Evolutionary conservation across 2,113 vertebrate species (phyloP).

Genomic region (Pelecanoides urinatrix): DNA sequence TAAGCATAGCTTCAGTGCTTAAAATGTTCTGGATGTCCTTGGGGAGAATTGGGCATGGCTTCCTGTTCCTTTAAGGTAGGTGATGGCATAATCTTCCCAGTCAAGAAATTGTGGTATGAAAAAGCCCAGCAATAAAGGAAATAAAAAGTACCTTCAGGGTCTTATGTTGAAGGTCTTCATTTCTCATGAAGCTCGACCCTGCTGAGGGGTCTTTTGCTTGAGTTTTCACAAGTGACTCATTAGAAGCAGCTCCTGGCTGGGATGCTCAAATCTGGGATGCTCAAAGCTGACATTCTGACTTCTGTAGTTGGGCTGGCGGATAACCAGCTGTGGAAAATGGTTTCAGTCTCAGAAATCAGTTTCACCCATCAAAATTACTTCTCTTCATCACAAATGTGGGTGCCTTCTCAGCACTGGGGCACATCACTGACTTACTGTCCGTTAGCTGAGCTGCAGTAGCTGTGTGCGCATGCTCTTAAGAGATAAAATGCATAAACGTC

Average conservation of each 20-base stretch:
- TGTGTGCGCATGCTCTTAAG: rapidly evolving
- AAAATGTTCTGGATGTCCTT: background rate
- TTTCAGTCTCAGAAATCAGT: background rate
- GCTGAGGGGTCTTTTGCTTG: background rate
- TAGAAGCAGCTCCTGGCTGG: background rate
- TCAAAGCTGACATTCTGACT: background rate
- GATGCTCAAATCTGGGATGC: background rate
- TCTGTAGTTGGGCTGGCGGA: background rate
- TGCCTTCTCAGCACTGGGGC: background rate
- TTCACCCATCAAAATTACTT: background rate
- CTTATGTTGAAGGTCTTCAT: background rate
- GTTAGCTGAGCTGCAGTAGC: background rate
- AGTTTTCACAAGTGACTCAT: background rate
- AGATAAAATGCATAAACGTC: background rate
- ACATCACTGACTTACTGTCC: rapidly evolving
- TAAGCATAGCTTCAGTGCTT: background rate
- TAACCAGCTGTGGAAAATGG: background rate
- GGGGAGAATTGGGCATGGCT: background rate
- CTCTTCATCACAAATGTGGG: background rate
- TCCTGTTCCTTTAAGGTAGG: background rate
- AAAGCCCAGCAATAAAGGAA: background rate
- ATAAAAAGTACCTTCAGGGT: background rate
- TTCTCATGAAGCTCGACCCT: background rate
- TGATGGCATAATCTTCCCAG: background rate
- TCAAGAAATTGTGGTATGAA: background rate